Evolutionary conservation across 2,113 vertebrate species (phyloP), one percentile per base, ranked within the genome.

Genomic region (Zootoca vivipara): DNA sequence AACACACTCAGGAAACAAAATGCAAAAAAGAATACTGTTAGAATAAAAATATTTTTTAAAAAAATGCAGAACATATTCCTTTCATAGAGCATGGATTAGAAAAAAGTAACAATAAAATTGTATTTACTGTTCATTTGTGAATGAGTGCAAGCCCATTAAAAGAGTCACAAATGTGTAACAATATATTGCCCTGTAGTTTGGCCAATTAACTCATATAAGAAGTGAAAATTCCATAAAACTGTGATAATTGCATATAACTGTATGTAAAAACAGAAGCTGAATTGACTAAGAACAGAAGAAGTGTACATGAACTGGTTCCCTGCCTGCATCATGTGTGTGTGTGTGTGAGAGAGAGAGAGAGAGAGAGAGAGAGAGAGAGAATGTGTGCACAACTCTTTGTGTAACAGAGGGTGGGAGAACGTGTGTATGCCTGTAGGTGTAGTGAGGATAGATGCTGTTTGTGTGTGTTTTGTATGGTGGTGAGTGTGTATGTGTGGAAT

Each of bases 11-110:
- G 22, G 86, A 85, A 56, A 67, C 78, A 2, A 91, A 92, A 92
- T 82, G 72, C 88, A 90, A 84, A 84, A 93, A 90, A 79, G 90
- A 67, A 46, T 75, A 88, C 65, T 74, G 86, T 28, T 42, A 92
- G 88, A 89, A 56, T 83, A 86, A 94, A 94, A 94, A 82, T 78
- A 56, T 7, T 62, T 52, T 89, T 85, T 88, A 74, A 92, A 93
- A 77, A 38, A 92, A 86, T 58, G 2, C 58, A 5, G 58, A 85
- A 0, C 0, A 35, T 78, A 1, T 64, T 82, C 79, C 73, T 93
- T 88, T 92, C 20, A 70, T 77, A 86, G 0, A 74, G 73, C 89
- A 88, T 46, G 85, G 8, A 28, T 91, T 87, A 85, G 64, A 87
- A 92, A 12, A 86, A 13, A 77, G 87, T 3, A 64, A 38, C 40